Base-by-base conservation (phyloP, 2,888 invertebrate genomes). In the Alcis repandata region DNA sequence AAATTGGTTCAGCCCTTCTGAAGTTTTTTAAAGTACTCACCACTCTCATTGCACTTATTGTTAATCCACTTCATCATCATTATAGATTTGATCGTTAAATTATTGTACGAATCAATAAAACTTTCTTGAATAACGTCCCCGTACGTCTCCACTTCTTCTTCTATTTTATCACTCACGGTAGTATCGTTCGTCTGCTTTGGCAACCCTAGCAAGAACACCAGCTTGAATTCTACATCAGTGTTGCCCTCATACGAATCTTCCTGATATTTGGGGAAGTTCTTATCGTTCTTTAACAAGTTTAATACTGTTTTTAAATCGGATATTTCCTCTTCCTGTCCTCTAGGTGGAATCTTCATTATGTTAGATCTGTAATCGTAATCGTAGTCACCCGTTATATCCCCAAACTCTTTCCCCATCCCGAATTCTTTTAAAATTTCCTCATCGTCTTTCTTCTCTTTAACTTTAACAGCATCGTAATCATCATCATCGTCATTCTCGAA, bases 101-200 rank as follows among this genome's bases (percentile, higher is more conserved):
- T 98, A 84, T 97, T 97, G 82, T 98, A 98, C 0, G 97, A 95
- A 84, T 98, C 98, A 41, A 96, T 85, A 82, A 98, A 98, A 46
- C 95, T 95, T 82, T 97, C 97, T 86, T 98, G 97, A 57, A 98
- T 96, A 11, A 98, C 94, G 84, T 98, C 98, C 19, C 95, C 95
- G 79, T 95, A 95, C 58, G 91, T 92, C 1, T 94, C 91, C 20
- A 94, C 95, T 83, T 98, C 97, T 45, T 95, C 94, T 48, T 94
- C 92, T 27, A 97, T 94, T 62, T 94, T 93, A 65, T 90, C 92
- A 91, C 97, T 94, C 0, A 95, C 89, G 76, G 94, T 94, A 77
- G 95, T 93, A 81, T 84, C 84, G 74, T 93, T 92, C 70, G 93
- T 94, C 70, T 94, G 92, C n/a, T 90, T 77, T 62, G 95, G 95